Conservation (phyloP, 2,113 vertebrate species). For the Plotosus lineatus region DNA sequence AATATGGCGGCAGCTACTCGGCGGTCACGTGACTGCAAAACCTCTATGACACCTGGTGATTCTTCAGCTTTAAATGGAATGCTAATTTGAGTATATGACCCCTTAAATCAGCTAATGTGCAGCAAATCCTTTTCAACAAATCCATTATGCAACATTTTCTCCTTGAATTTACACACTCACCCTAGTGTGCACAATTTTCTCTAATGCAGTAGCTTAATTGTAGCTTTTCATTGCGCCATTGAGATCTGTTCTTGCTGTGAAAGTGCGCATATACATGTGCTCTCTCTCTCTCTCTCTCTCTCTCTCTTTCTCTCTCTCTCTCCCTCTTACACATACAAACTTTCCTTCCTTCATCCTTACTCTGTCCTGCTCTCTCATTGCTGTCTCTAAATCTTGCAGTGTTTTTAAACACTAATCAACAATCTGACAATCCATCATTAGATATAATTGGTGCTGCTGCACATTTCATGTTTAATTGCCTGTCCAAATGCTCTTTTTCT, state of each 20-base stretch:
- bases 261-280: neutral
- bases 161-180: slow-evolving; percentile 8
- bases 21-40: too few species aligned
- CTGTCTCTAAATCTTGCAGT: slow-evolving; percentile 7
- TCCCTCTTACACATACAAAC: neutral
- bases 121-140: slow-evolving; percentile 19
- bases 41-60: slow-evolving; percentile 32
- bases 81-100: slow-evolving; percentile 7
- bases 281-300: neutral
- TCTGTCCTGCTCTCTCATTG: neutral
- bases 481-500: slow-evolving; percentile 63
- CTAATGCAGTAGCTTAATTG: slow-evolving; percentile 44
- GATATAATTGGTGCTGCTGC: slow-evolving; percentile 67
- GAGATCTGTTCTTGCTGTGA: slow-evolving; percentile 18
- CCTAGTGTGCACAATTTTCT: slow-evolving; percentile 23
- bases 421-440: slow-evolving; percentile 58
- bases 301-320: neutral
- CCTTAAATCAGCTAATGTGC: neutral
- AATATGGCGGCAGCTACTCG: too few species aligned
- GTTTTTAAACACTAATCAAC: slow-evolving; percentile 58
- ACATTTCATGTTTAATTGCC: slow-evolving; percentile 62
- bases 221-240: slow-evolving; percentile 40
- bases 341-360: neutral
- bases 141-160: slow-evolving; percentile 21
- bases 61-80: neutral